Evolutionary conservation across 2,888 invertebrate genomes (phyloP).

Genomic region (Cremastinae sp.): DNA sequence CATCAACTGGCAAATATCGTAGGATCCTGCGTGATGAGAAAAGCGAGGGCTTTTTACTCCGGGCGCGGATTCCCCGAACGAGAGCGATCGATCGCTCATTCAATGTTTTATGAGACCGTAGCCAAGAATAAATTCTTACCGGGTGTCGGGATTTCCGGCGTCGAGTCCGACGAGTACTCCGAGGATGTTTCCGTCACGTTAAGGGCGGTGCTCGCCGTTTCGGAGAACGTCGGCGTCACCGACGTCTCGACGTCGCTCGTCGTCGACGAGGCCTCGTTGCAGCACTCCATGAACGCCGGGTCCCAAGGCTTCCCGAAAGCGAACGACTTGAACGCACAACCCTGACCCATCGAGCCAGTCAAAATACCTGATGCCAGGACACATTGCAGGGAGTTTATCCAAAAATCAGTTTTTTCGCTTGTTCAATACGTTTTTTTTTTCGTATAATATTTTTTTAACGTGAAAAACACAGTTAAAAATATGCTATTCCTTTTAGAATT

Average conservation of each 20-base stretch:
- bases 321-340: conserved; percentile 82
- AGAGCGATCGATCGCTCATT: conserved; percentile 44
- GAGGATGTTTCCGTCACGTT: conserved; percentile 41
- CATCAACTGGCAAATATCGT: conserved; percentile 81
- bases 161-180: conserved; percentile 44
- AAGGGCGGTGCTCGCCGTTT: conserved; percentile 45
- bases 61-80: conserved; percentile 10
- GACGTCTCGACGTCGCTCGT: conserved; percentile 62
- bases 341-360: conserved; percentile 82
- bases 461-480: no score
- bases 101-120: conserved; percentile 38
- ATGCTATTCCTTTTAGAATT: no score
- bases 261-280: conserved; percentile 79
- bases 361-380: conserved; percentile 84
- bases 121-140: conserved; percentile 30
- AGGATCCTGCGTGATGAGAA: conserved; percentile 67
- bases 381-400: no score
- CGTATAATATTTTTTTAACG: no score
- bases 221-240: conserved; percentile 48
- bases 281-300: conserved; percentile 84
- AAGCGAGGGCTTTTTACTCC: conserved; percentile 28
- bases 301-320: conserved; percentile 84
- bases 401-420: no score
- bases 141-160: conserved; percentile 61
- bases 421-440: no score